A percentile compares a stretch with the other conserved stretches of the same genome.
These are phyloP conservation scores for Caloenas nicobarica DNA, from an alignment of 2,113 vertebrate genomes.

Conservation along the genomic window DNA sequence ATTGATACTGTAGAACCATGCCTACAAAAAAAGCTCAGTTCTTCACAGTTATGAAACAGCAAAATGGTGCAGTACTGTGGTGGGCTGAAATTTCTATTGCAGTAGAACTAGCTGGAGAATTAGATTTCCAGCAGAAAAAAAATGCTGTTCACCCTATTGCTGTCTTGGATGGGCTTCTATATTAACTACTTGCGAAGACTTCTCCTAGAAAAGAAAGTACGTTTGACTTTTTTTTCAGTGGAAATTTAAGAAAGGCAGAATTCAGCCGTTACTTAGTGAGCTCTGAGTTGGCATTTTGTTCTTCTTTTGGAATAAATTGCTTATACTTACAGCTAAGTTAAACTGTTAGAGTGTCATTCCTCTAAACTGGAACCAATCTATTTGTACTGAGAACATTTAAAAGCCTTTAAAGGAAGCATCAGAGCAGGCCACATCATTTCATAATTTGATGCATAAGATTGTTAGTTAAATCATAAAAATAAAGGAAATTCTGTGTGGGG, in stretches of 20 bases:
- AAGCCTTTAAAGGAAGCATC: not conserved
- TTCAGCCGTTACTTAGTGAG: not conserved
- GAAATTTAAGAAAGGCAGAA: not conserved
- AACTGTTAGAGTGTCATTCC: not conserved
- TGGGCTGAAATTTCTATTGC: not conserved
- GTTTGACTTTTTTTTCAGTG: not conserved
- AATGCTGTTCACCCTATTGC: not conserved
- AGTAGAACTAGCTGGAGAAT: not conserved
- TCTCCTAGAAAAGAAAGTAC: not conserved
- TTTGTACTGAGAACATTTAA: not conserved
- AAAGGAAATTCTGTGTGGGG: not conserved
- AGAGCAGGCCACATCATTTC: not conserved
- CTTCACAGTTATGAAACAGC: not conserved
- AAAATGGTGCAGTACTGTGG: not conserved
- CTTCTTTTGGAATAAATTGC: not conserved
- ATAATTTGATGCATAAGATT: not conserved
- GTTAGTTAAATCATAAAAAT: slow-evolving; percentile 18
- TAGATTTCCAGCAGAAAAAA: not conserved
- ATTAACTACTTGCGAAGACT: not conserved
- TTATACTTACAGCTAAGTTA: not conserved
- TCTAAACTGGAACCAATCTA: not conserved
- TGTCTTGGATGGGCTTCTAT: not conserved
- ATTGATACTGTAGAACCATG: not conserved
- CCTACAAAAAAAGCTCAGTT: not conserved
- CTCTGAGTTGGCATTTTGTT: not conserved